Conservation (phyloP, 2,797 vertebrate species). For the Acrocephalus scirpaceus region DNA sequence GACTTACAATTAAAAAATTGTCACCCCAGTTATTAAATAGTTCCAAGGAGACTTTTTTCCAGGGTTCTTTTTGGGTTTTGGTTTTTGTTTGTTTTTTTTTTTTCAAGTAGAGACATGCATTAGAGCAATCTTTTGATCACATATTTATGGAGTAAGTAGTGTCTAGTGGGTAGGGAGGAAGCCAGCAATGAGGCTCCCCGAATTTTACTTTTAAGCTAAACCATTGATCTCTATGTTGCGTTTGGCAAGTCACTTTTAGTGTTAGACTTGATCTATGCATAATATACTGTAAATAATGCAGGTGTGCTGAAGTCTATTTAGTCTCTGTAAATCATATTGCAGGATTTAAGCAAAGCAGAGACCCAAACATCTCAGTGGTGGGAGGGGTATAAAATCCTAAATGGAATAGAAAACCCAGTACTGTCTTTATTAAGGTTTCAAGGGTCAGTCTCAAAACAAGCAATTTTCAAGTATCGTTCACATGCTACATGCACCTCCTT, state of each 20-base stretch:
- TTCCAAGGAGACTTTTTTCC: neutral
- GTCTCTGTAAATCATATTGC: neutral
- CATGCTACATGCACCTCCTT: neutral
- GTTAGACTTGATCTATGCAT: neutral
- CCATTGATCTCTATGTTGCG: neutral
- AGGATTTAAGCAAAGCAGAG: neutral
- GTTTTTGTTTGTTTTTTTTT: neutral
- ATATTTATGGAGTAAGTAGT: neutral
- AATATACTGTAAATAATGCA: neutral
- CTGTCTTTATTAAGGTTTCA: neutral
- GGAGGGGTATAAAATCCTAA: neutral
- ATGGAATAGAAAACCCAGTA: neutral
- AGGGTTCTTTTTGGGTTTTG: neutral
- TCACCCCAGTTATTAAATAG: neutral
- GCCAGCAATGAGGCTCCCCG: neutral
- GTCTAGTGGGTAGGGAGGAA: neutral
- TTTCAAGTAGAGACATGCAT: neutral
- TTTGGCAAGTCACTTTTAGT: neutral
- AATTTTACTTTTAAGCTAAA: conserved; percentile 1
- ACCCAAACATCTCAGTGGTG: neutral
- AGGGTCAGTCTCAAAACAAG: conserved; percentile 18
- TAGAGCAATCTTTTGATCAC: conserved; percentile 7
- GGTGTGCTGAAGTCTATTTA: neutral
- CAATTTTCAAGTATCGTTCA: neutral
- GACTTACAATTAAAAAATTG: conserved; percentile 39